Evolutionary conservation across 2,797 vertebrate species (phyloP).

Genomic region (Anguilla anguilla): DNA sequence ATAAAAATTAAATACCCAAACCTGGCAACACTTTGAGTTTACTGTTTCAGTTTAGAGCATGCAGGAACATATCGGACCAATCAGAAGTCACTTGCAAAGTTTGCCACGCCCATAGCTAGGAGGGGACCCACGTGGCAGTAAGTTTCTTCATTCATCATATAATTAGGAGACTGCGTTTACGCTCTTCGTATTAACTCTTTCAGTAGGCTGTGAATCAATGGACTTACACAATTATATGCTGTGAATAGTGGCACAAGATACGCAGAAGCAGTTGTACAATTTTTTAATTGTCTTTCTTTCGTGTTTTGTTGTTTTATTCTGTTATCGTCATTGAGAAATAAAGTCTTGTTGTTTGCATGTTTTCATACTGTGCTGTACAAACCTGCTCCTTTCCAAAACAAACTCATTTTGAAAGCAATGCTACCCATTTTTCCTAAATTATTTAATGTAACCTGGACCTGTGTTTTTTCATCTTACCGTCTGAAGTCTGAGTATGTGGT

Average conservation of each 20-base stretch:
- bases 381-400: too few relatives aligned
- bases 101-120: not conserved
- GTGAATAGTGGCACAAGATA: not conserved
- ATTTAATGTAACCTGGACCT: too few relatives aligned
- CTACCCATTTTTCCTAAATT: too few relatives aligned
- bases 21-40: not conserved
- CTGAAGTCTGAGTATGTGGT: too few relatives aligned
- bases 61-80: not conserved
- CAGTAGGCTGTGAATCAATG: not conserved
- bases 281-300: not conserved
- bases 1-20: not conserved
- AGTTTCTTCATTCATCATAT: not conserved
- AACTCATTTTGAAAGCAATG: too few relatives aligned
- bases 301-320: too few relatives aligned
- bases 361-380: not conserved
- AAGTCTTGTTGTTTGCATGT: not conserved
- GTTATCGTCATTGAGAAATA: not conserved
- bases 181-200: not conserved
- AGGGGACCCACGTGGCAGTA: slow-evolving; percentile 6
- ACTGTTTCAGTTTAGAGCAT: not conserved
- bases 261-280: not conserved
- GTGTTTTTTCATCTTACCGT: too few relatives aligned
- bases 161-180: not conserved
- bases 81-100: not conserved
- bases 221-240: too few relatives aligned